Base-by-base conservation (phyloP, 2,113 vertebrate genomes). In the Saimiri boliviensis region DNA sequence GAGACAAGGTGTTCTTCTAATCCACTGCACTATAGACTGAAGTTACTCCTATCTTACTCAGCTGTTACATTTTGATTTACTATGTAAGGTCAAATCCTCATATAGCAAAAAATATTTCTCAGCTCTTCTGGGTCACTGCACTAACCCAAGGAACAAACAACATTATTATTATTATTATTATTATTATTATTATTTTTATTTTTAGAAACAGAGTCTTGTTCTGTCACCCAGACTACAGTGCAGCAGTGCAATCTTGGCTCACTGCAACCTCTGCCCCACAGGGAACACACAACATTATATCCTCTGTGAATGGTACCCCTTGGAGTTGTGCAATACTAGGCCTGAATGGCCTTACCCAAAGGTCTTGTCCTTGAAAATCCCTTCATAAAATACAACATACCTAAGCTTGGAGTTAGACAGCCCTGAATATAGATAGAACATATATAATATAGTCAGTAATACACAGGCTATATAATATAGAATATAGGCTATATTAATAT, bases 1-100 rank as follows among this genome's bases (percentile, higher is more conserved):
- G 0, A 94, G n/a, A 47, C 68, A 93, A 73, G 10, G 63, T 30
- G 58, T 58, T 73, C 20, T 63, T 94, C 96, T 76, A 97, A 84
- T 27, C 89, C 88, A 80, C 13, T 3, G 70, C 30, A 14, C 6
- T 2, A 60, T 4, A 93, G 13, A 73, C 1, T 32, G 6, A 9
- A 77, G 4, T 56, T 45, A 86, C 23, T 60, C 32, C 56, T 0
- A 1, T 9, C 9, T 66, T 40, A 17, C 0, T 1, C 5, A 40
- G 19, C 13, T 80, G 42, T 30, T 45, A 85, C 2, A 79, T 35
- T 84, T 8, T 81, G 52, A 74, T 54, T 73, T 60, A 74, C 4
- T 47, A 6, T 35, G 4, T 58, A 52, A 94, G n/a, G 68, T 87
- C 52, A 94, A 81, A 91, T 2, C 11, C 40, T 32, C 37, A 37